These are phyloP conservation scores for Lycaena phlaeas DNA, from an alignment of 2,888 invertebrate genomes.

Conservation along the genomic window DNA sequence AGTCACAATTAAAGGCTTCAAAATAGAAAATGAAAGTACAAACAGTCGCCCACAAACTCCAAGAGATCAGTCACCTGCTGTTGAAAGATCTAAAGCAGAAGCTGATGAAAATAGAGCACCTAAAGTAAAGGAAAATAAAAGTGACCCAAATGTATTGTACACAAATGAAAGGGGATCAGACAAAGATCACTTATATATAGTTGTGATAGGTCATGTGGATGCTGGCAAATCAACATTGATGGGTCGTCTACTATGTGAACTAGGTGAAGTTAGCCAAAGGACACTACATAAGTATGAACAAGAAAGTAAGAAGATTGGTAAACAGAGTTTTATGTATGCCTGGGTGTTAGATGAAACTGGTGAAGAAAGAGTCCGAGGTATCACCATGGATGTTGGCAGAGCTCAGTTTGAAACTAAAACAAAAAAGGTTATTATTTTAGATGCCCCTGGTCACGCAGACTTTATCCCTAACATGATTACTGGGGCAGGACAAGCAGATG, in stretches of 20 bases:
- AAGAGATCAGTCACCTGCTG: conserved; percentile 79
- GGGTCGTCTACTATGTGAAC: conserved; percentile 91
- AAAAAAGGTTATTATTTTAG: conserved; percentile 88
- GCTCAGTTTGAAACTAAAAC: conserved; percentile 92
- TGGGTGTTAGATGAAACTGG: conserved; percentile 99
- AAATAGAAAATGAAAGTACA: conserved; percentile 41
- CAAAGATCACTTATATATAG: conserved; percentile 92
- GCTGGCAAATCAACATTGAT: conserved; percentile 98
- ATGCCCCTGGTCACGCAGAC: conserved; percentile 99
- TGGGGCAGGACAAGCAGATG: conserved; percentile 98
- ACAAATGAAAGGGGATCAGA: conserved; percentile 82
- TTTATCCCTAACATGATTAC: conserved; percentile 99
- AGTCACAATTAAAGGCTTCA: conserved; percentile 73
- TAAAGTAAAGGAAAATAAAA: conserved; percentile 66
- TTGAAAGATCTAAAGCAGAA: conserved; percentile 66
- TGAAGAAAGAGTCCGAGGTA: conserved; percentile 95
- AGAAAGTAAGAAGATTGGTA: conserved; percentile 96
- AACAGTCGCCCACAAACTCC: conserved; percentile 68
- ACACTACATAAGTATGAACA: conserved; percentile 97
- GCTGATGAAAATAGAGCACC: conserved; percentile 54
- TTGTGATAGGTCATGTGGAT: conserved; percentile 97
- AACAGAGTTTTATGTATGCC: conserved; percentile 98
- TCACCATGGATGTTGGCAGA: conserved; percentile 98
- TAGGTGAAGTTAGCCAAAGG: conserved; percentile 90
- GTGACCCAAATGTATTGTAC: conserved; percentile 76